These are phyloP conservation scores for Spea hammondii DNA, from an alignment of 2,797 vertebrate genomes.

Conservation along the genomic window DNA sequence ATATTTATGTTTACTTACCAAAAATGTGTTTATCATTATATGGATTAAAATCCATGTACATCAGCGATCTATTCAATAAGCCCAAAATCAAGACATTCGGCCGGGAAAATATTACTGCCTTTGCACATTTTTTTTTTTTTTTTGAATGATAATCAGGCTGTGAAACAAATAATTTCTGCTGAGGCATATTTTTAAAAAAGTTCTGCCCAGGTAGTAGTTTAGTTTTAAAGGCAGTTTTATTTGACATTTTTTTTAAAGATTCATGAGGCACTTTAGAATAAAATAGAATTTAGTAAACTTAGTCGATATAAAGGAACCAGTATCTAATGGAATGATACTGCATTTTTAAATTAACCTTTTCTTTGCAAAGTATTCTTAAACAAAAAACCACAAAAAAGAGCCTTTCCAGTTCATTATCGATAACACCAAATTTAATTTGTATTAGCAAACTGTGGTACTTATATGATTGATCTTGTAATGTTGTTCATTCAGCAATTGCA, in stretches of 20 bases:
- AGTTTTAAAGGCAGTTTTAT: conserved; percentile 3
- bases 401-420: conserved; percentile 63
- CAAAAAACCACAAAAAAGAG: conserved; percentile 30
- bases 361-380: conserved; percentile 53
- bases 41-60: conserved; percentile 74
- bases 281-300: conserved; percentile 61
- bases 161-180: conserved; percentile 84
- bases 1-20: conserved; percentile 86
- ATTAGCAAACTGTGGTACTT: conserved; percentile 74
- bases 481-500: conserved; percentile 65
- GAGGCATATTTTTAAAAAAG: conserved; percentile 45
- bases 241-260: conserved; percentile 34
- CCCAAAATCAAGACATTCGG: conserved; percentile 67
- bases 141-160: conserved; percentile 72
- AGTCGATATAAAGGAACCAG: conserved; percentile 12
- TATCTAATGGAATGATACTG: conserved; percentile 18
- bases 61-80: conserved; percentile 86
- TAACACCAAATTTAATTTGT: conserved; percentile 65
- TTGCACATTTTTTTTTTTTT: conserved; percentile 75
- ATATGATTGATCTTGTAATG: conserved; percentile 62
- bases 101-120: conserved; percentile 78
- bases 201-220: not conserved
- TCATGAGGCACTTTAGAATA: conserved; percentile 73
- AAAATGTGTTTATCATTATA: conserved; percentile 74
- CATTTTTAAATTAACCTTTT: conserved; percentile 5